Conservation (phyloP, 2,113 vertebrate genomes). For the Dicaeum eximium region DNA sequence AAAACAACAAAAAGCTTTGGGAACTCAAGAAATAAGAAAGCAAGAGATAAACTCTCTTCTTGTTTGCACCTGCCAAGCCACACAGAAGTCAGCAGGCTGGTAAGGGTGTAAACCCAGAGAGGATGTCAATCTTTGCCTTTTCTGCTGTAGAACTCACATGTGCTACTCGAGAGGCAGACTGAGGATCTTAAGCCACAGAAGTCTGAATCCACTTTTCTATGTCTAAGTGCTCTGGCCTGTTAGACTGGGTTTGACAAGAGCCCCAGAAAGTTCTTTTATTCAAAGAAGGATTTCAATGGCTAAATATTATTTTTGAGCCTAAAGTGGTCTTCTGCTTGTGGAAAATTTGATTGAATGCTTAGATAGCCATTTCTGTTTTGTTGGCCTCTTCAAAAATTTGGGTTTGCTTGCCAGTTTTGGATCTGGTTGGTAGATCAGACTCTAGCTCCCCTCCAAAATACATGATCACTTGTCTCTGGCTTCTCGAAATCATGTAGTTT, state of each 20-base stretch:
- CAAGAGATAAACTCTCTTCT: constrained; percentile 1
- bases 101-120: background rate
- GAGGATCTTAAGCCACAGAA: background rate
- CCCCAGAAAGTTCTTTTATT: background rate
- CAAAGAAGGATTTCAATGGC: background rate
- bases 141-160: background rate
- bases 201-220: background rate
- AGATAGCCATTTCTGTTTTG: background rate
- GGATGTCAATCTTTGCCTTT: constrained; percentile 37
- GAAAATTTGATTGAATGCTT: background rate
- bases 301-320: background rate
- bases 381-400: background rate
- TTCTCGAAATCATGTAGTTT: constrained; percentile 40
- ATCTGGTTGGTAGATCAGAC: constrained; percentile 5
- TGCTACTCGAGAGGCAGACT: background rate
- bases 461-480: background rate
- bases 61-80: constrained; percentile 38
- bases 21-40: background rate
- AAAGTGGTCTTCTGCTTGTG: background rate
- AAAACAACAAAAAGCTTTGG: background rate
- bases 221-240: background rate
- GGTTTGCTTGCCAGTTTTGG: background rate
- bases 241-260: background rate
- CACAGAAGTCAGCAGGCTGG: background rate
- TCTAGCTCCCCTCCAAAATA: constrained; percentile 33